phyloP scores from a whole-genome alignment of 2,888 invertebrate species.

The Metacarcinus magister region DNA sequence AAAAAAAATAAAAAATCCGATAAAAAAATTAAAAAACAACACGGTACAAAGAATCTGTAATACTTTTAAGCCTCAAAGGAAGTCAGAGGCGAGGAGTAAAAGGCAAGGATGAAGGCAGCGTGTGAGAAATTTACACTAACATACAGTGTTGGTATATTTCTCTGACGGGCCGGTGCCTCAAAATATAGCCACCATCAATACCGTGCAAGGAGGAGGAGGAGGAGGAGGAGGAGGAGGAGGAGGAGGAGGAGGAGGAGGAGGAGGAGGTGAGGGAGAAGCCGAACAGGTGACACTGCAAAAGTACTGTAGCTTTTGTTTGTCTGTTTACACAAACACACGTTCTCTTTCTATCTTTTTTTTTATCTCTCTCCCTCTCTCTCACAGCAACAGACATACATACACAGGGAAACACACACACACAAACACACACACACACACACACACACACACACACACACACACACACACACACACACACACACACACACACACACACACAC shows the following conservation, averaged over 20 bases:
- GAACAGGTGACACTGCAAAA: background rate
- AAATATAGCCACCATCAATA: background rate
- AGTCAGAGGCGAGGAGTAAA: background rate
- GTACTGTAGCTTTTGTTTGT: background rate
- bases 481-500: no score
- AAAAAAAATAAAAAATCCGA: background rate
- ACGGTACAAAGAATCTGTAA: background rate
- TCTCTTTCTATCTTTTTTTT: no score
- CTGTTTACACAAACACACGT: background rate
- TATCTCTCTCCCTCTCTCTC: background rate
- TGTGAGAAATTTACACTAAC: background rate
- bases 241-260: constrained; percentile 26
- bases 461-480: no score
- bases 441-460: no score
- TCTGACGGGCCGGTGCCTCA: background rate
- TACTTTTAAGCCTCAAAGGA: background rate
- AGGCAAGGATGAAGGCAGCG: background rate
- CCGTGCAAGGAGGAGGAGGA: background rate
- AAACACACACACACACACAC: background rate
- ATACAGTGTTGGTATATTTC: background rate
- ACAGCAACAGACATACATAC: background rate
- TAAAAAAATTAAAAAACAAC: background rate
- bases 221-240: no score
- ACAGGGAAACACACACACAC: background rate
- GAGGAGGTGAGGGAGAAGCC: background rate